Conservation (phyloP, 2,888 invertebrate species). For the Apotomis capreana region DNA sequence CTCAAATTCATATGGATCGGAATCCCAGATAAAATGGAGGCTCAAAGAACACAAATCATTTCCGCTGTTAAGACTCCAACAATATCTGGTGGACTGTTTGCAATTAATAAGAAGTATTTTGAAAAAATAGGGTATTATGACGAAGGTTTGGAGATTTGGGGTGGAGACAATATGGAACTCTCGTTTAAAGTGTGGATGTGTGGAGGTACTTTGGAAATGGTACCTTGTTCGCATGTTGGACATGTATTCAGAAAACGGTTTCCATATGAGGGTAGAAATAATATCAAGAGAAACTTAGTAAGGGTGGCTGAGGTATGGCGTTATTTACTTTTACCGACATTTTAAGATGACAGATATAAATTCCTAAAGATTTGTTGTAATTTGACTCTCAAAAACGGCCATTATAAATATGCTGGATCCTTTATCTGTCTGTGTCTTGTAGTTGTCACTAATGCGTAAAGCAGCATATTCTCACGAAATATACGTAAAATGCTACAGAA, state of each 20-base stretch:
- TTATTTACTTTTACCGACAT: conserved; percentile 1
- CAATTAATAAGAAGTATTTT: conserved; percentile 95
- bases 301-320: conserved; percentile 91
- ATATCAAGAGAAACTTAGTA: conserved; percentile 94
- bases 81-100: conserved; percentile 98
- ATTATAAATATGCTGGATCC: too few relatives aligned
- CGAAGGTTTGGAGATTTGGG: conserved; percentile 99
- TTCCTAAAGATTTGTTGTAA: too few relatives aligned
- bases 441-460: too few relatives aligned
- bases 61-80: conserved; percentile 96
- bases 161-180: conserved; percentile 97
- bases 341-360: background rate
- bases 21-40: conserved; percentile 91
- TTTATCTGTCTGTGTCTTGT: too few relatives aligned
- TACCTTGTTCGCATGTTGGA: conserved; percentile 99
- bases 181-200: conserved; percentile 99
- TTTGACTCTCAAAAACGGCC: too few relatives aligned
- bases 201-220: conserved; percentile 96
- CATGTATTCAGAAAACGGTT: conserved; percentile 98
- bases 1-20: conserved; percentile 97
- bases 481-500: too few relatives aligned
- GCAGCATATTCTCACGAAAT: too few relatives aligned
- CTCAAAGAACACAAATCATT: conserved; percentile 88
- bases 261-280: conserved; percentile 95
- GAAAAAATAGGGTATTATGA: conserved; percentile 97